Evolutionary conservation across 2,113 vertebrate species (phyloP).

Genomic region (Emydocephalus ijimae): DNA sequence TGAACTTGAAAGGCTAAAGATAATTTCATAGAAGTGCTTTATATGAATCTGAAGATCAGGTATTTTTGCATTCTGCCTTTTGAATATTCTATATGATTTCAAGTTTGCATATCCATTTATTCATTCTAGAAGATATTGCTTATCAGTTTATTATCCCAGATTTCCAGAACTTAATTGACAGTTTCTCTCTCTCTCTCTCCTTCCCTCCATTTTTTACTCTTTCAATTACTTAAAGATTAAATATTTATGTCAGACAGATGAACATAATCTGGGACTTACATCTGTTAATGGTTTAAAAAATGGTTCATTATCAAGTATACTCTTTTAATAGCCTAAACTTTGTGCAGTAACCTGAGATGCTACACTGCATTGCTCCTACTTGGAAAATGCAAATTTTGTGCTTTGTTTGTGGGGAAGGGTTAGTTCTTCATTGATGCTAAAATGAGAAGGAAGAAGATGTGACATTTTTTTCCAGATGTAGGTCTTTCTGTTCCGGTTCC

Average conservation of each 20-base stretch:
- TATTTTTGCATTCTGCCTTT: neutral
- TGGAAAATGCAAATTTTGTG: neutral
- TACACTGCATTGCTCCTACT: slow-evolving; percentile 20
- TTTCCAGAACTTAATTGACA: neutral
- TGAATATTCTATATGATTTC: neutral
- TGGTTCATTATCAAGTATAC: slow-evolving; percentile 26
- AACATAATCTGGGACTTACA: neutral
- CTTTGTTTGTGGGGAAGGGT: slow-evolving; percentile 5
- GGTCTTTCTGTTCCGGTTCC: slow-evolving; percentile 24
- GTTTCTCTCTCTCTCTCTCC: neutral
- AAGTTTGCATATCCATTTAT: neutral
- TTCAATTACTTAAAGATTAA: neutral
- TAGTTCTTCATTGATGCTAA: neutral
- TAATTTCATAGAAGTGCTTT: neutral
- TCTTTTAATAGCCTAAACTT: slow-evolving; percentile 23
- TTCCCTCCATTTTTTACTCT: neutral
- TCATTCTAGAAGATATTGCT: neutral
- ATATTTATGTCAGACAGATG: neutral
- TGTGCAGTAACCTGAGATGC: slow-evolving; percentile 14
- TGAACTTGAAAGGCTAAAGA: neutral
- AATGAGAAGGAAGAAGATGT: neutral
- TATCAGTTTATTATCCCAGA: neutral
- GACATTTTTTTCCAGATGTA: neutral
- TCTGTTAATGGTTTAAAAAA: slow-evolving; percentile 31
- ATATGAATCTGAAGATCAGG: neutral